Evolutionary conservation across 2,113 vertebrate species (phyloP), one percentile per base, ranked within the genome.

Genomic region (Parotia lawesii): DNA sequence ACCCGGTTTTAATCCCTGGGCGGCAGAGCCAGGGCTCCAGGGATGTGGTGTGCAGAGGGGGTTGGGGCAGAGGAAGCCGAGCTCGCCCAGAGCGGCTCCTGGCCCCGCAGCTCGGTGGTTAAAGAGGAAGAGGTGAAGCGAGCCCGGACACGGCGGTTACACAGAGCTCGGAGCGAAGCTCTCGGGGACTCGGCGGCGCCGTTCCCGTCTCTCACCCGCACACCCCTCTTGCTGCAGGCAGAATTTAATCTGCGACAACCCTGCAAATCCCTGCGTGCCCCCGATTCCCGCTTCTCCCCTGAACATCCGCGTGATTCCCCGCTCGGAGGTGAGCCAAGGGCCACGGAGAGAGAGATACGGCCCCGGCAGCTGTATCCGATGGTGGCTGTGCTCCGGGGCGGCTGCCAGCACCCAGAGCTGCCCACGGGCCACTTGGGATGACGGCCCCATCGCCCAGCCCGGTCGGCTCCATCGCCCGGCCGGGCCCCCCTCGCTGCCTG

Each of bases 271-370:
- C 88, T 44, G 75, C 42, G 57, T 95, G 91, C 31, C 93, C 94
- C 94, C 47, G 37, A 93, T 96, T 95, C 88, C 53, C 40, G 10
- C 28, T 89, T 84, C 94, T 85, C 45, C 89, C 90, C 74, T 15
- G 24, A 75, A 87, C 82, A 88, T 90, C 94, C 75, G 17, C 92
- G 61, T 85, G 88, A 93, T 93, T 93, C 93, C 92, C 88, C 5
- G 10, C 82, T 60, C 77, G 22, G 90, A 85, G 82, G 90, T 91
- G 90, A 96, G 94, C 94, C 90, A 90, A 87, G 82, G 94, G 94
- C 88, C 94, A 82, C 70, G n/a, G 54, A 56, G 70, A 38, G 42
- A 3, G 10, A 90, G 92, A 80, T 65, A 56, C 10, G 1, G 64
- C 48, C 37, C 53, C 79, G 3, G 35, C 66, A 72, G 64, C 58